These are phyloP conservation scores for Cryptocephalus primarius DNA, from an alignment of 2,888 invertebrate species.

Conservation along the genomic window DNA sequence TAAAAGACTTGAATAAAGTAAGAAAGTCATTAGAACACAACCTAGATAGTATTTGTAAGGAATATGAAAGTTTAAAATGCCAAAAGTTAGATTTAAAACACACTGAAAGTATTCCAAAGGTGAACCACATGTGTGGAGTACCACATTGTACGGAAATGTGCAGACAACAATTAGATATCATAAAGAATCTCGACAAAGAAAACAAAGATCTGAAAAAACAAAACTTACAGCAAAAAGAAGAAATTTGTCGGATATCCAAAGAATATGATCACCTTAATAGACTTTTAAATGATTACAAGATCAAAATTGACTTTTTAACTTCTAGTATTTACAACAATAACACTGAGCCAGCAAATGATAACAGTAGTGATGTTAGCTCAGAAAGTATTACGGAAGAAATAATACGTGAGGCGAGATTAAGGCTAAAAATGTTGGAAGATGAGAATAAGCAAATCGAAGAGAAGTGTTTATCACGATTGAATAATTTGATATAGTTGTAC, in stretches of 20 bases:
- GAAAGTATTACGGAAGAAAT: slow-evolving; percentile 33
- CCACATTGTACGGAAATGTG: slow-evolving; percentile 6
- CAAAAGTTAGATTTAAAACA: slow-evolving; percentile 4
- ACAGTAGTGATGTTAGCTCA: slow-evolving; percentile 28
- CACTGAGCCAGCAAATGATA: not conserved
- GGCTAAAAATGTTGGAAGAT: slow-evolving; percentile 45
- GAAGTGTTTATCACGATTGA: slow-evolving; percentile 30
- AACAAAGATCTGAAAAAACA: slow-evolving; percentile 5
- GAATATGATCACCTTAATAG: slow-evolving; percentile 14
- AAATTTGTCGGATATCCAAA: slow-evolving; percentile 10
- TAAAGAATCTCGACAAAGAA: slow-evolving; percentile 4
- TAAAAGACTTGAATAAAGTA: slow-evolving; percentile 9
- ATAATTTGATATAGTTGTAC: too few relatives aligned
- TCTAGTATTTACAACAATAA: slow-evolving; percentile 4
- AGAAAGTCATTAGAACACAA: slow-evolving; percentile 13
- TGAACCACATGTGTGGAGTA: not conserved
- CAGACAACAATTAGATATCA: slow-evolving; percentile 1
- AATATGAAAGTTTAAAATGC: slow-evolving; percentile 11
- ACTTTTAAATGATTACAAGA: slow-evolving; percentile 17
- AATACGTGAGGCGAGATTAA: slow-evolving; percentile 42
- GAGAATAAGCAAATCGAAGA: slow-evolving; percentile 48
- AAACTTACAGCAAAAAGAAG: slow-evolving; percentile 9
- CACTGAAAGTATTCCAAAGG: slow-evolving; percentile 2
- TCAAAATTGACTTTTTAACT: slow-evolving; percentile 17
- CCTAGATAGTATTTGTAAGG: slow-evolving; percentile 8